phyloP scores from a whole-genome alignment of 2,797 vertebrate genomes.

The Lateolabrax maculatus region DNA sequence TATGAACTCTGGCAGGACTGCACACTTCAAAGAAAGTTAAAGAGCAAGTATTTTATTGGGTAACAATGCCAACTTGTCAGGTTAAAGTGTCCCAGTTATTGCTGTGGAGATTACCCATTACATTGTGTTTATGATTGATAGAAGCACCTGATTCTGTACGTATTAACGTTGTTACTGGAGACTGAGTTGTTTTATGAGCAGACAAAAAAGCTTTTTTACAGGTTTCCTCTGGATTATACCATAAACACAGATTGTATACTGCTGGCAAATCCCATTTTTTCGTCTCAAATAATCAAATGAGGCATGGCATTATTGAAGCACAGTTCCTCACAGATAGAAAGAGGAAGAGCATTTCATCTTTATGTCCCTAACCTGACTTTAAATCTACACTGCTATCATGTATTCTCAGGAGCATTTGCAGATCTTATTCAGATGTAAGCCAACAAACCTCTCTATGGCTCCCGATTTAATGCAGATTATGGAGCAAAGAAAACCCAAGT shows the following conservation, averaged over 20 bases:
- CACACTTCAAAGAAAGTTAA: constrained; percentile 42
- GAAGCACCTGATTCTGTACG: constrained; percentile 73
- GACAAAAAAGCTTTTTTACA: constrained; percentile 56
- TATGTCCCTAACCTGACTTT: constrained; percentile 8
- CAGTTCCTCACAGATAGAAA: constrained; percentile 26
- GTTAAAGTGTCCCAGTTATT: constrained; percentile 59
- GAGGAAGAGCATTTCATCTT: constrained; percentile 34
- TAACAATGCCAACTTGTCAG: constrained; percentile 5
- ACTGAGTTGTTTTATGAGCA: constrained; percentile 67
- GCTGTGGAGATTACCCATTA: constrained; percentile 60
- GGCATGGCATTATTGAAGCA: neutral
- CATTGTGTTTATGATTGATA: constrained; percentile 78
- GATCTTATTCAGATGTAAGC: constrained; percentile 22
- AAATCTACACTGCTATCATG: neutral
- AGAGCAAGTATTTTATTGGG: constrained; percentile 50
- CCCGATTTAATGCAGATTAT: constrained; percentile 39
- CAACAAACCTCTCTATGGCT: constrained; percentile 2
- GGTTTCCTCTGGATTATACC: constrained; percentile 32
- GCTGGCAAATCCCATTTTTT: constrained; percentile 37
- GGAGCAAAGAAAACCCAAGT: constrained; percentile 26
- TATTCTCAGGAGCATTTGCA: constrained; percentile 15
- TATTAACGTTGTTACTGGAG: constrained; percentile 62
- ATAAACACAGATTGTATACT: constrained; percentile 32
- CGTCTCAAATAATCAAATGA: constrained; percentile 39
- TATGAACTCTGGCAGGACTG: constrained; percentile 37